phyloP scores from a whole-genome alignment of 2,113 vertebrate species.

The Pterocles gutturalis region DNA sequence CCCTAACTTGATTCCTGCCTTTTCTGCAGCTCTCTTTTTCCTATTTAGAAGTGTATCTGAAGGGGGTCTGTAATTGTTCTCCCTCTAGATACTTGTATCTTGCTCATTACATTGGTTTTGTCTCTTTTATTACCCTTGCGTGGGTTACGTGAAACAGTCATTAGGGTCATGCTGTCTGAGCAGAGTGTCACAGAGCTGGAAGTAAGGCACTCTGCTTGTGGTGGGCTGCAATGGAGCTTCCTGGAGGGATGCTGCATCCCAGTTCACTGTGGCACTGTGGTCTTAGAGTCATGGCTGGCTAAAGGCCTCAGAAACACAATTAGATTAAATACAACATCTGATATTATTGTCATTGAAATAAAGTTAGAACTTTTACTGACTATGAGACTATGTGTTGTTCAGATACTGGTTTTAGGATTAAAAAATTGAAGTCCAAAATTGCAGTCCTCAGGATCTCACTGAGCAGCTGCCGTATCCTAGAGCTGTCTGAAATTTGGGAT shows the following conservation, averaged over 20 bases:
- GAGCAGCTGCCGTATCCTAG: not conserved
- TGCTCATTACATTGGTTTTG: not conserved
- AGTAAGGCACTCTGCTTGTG: not conserved
- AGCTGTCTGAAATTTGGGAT: not conserved
- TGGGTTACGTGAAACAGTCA: not conserved
- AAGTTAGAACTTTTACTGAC: not conserved
- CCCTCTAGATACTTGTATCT: not conserved
- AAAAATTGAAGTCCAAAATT: not conserved
- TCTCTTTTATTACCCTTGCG: not conserved
- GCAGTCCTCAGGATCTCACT: not conserved
- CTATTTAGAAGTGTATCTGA: not conserved
- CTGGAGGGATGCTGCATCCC: not conserved
- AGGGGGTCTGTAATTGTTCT: not conserved
- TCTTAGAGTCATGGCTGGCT: not conserved
- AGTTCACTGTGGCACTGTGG: not conserved
- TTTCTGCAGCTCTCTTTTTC: not conserved
- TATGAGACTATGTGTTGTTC: not conserved
- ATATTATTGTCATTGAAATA: not conserved
- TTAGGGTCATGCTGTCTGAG: not conserved
- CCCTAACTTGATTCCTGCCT: not conserved
- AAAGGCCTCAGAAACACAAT: not conserved
- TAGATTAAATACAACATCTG: not conserved
- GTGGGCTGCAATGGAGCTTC: not conserved
- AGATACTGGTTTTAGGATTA: not conserved
- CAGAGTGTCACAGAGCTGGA: not conserved